phyloP scores from a whole-genome alignment of 2,797 vertebrate species.

The Oryzias sinensis region DNA sequence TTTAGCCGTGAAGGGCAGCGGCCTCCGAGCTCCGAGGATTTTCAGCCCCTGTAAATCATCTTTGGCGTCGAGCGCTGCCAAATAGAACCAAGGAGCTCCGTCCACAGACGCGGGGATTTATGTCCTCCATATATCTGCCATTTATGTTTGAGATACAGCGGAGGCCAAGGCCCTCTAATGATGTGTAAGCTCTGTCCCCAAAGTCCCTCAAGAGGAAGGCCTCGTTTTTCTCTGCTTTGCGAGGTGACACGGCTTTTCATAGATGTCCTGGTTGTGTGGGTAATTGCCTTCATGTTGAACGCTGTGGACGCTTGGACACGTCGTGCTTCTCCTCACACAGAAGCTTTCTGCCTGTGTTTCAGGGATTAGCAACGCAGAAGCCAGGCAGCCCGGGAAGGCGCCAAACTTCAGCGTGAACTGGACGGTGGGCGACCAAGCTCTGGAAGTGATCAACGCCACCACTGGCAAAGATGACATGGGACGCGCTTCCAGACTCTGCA shows the following conservation, averaged over 20 bases:
- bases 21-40: constrained; percentile 54
- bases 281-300: constrained; percentile 7
- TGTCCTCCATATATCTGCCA: constrained; percentile 61
- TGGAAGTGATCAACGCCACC: constrained; percentile 94
- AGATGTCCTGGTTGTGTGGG: constrained; percentile 20
- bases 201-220: constrained; percentile 10
- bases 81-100: constrained; percentile 63
- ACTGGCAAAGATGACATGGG: constrained; percentile 97
- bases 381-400: constrained; percentile 94
- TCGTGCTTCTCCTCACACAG: not conserved
- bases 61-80: constrained; percentile 62
- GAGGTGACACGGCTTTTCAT: constrained; percentile 3
- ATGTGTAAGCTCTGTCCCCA: constrained; percentile 29
- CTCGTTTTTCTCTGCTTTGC: constrained; percentile 24
- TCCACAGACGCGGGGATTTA: constrained; percentile 59
- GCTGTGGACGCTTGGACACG: no score
- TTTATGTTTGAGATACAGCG: constrained; percentile 46
- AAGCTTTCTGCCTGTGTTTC: constrained; percentile 8
- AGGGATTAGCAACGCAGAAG: constrained; percentile 98
- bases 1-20: constrained; percentile 66
- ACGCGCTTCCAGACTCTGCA: constrained; percentile 92
- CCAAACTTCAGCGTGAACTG: constrained; percentile 99
- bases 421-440: constrained; percentile 86
- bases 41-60: constrained; percentile 72
- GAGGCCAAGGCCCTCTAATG: constrained; percentile 41